phyloP scores from a whole-genome alignment of 2,888 invertebrate species.

The Gastrophysa polygoni region DNA sequence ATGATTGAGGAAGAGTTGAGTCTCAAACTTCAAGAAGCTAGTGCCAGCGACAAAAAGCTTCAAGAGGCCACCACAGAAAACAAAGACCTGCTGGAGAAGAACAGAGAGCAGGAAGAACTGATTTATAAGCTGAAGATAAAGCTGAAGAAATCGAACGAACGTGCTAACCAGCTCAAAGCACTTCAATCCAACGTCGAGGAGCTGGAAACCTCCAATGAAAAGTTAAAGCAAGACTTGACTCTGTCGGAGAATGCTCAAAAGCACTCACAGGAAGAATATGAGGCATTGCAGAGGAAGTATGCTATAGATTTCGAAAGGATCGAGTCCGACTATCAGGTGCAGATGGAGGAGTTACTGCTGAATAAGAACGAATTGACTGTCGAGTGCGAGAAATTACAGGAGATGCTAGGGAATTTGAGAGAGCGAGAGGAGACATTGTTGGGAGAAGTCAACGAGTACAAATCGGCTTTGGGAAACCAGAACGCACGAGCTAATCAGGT shows the following conservation, averaged over 20 bases:
- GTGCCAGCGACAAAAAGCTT: slow-evolving; percentile 67
- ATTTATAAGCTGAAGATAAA: slow-evolving; percentile 44
- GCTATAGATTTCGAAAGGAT: slow-evolving; percentile 60
- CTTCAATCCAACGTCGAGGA: slow-evolving; percentile 36
- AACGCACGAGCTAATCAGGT: slow-evolving; percentile 25
- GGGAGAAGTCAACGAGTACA: slow-evolving; percentile 35
- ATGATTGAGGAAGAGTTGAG: slow-evolving; percentile 69
- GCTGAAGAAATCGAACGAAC: slow-evolving; percentile 42
- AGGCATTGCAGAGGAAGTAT: slow-evolving; percentile 56
- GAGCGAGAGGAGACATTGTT: slow-evolving; percentile 38
- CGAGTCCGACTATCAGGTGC: slow-evolving; percentile 61
- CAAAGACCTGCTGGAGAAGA: slow-evolving; percentile 41
- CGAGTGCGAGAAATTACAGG: slow-evolving; percentile 57
- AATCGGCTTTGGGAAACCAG: slow-evolving; percentile 29
- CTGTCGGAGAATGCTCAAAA: slow-evolving; percentile 60
- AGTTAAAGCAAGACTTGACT: slow-evolving; percentile 60
- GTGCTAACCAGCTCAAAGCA: slow-evolving; percentile 41
- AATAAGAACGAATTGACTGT: slow-evolving; percentile 52
- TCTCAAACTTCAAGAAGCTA: slow-evolving; percentile 66
- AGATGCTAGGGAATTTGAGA: slow-evolving; percentile 52
- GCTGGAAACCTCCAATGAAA: slow-evolving; percentile 60
- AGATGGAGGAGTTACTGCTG: slow-evolving; percentile 50
- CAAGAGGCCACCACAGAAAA: slow-evolving; percentile 58
- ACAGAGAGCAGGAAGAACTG: slow-evolving; percentile 38
- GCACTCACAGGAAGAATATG: slow-evolving; percentile 55